Base-by-base conservation (phyloP, 1,140 invertebrate genomes). In the Caenorhabditis remanei region DNA sequence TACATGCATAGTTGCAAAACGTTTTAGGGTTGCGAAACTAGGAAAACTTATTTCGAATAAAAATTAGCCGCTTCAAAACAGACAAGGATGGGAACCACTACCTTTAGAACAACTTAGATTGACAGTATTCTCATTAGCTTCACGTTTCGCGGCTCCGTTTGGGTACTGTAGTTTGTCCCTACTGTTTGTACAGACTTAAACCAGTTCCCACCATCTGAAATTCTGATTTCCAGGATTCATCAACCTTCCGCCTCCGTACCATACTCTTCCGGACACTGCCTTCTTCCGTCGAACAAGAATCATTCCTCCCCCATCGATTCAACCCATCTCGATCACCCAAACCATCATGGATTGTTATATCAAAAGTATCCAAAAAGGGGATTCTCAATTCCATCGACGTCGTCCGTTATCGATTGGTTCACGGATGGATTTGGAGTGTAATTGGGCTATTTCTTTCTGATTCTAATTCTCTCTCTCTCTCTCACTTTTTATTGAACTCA, bases 181-280 rank as follows among this genome's bases (percentile, higher is more conserved):
- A 32, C 0, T 32, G 32, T 32, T 32, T 32, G 32, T 32, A 32
- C 32, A 32, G 32, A 32, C 32, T 32, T 32, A 32, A 32, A 32
- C 32, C 32, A 32, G 32, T 32, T 21, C 4, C 4, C 16, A n/a
- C n/a, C 56, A n/a, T 58, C 8, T 58, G n/a, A 58, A 58, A n/a
- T 58, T 21, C 19, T 75, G 16, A 53, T 41, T 65, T 65, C 16
- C 21, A 75, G 67, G 67, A 8, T 75, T 75, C 16, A 43, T 75
- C 40, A 75, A 75, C 46, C 67, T 75, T 46, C 67, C 67, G 3
- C 67, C 67, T 40, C 67, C 67, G 21, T 75, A 75, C 46, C 67
- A 75, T 19, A 75, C 43, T 75, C 67, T 75, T 75, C 67, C 67
- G 67, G 43, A 75, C 46, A 75, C 67, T 46, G 67, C 67, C n/a